A percentile compares a stretch with the other conserved stretches of the same genome.
phyloP scores from a whole-genome alignment of 2,113 vertebrate genomes.

The Eupsittula cactorum region DNA sequence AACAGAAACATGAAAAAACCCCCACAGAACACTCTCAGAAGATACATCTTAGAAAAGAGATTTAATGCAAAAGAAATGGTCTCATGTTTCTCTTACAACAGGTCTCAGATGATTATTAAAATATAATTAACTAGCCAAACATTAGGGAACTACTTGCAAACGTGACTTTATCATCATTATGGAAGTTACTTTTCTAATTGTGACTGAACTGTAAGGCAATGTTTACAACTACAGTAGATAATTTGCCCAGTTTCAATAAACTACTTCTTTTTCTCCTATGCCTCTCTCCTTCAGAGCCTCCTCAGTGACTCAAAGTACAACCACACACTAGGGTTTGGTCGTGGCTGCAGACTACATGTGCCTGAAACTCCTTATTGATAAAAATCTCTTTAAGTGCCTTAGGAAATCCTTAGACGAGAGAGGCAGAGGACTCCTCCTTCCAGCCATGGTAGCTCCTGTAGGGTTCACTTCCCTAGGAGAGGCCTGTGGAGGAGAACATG shows the following conservation, averaged over 20 bases:
- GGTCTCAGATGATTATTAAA: background rate
- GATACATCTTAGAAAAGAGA: background rate
- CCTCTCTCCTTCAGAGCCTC: background rate
- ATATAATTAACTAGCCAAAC: background rate
- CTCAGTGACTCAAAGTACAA: background rate
- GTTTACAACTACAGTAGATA: background rate
- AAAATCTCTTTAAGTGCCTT: background rate
- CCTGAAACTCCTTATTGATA: background rate
- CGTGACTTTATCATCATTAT: background rate
- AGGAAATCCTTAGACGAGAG: background rate
- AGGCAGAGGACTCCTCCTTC: background rate
- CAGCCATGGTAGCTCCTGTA: background rate
- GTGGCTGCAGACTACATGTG: background rate
- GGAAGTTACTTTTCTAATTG: background rate
- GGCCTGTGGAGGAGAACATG: conserved; percentile 49
- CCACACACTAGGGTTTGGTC: background rate
- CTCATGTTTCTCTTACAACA: background rate
- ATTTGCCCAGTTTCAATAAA: background rate
- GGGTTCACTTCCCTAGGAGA: background rate
- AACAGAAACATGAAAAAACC: background rate
- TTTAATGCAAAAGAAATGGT: background rate
- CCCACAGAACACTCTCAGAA: background rate
- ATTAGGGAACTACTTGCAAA: background rate
- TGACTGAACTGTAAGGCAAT: background rate
- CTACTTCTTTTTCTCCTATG: background rate